These are phyloP conservation scores for Rhinella marina DNA, from an alignment of 2,797 vertebrate species.

Conservation along the genomic window DNA sequence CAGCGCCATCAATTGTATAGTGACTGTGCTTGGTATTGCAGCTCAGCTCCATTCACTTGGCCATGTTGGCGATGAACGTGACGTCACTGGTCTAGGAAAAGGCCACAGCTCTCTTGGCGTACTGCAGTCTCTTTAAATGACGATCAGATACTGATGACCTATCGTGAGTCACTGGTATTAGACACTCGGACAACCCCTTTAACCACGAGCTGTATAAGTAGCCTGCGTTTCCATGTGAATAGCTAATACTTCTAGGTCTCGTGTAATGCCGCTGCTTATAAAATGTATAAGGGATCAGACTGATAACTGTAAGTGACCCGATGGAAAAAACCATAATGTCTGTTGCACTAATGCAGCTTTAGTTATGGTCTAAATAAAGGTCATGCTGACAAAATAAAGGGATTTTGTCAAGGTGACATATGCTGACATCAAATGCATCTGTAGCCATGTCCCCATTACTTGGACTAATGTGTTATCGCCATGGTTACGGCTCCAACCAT, in stretches of 20 bases:
- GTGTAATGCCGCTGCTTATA: neutral
- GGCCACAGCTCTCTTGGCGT: too few species aligned
- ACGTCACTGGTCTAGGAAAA: too few species aligned
- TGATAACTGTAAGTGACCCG: neutral
- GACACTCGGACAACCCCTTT: too few species aligned
- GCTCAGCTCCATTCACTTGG: too few species aligned
- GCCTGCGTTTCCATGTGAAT: slow-evolving; percentile 6
- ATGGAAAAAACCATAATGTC: neutral
- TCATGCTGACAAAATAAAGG: slow-evolving; percentile 46
- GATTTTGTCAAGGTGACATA: slow-evolving; percentile 31
- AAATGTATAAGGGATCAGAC: neutral
- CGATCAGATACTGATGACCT: too few species aligned
- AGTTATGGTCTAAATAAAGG: slow-evolving; percentile 41
- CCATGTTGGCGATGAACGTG: too few species aligned
- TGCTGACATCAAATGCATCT: slow-evolving; percentile 32
- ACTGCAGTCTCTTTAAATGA: too few species aligned
- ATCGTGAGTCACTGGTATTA: too few species aligned
- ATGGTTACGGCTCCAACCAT: slow-evolving; percentile 39
- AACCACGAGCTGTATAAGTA: neutral
- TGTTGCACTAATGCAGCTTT: slow-evolving; percentile 28
- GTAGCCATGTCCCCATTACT: slow-evolving; percentile 8
- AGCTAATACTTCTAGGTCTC: neutral
- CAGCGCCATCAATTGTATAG: too few species aligned
- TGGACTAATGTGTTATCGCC: slow-evolving; percentile 35
- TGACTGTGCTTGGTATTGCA: too few species aligned